phyloP scores from a whole-genome alignment of 2,113 vertebrate genomes.

The Nerophis ophidion region DNA sequence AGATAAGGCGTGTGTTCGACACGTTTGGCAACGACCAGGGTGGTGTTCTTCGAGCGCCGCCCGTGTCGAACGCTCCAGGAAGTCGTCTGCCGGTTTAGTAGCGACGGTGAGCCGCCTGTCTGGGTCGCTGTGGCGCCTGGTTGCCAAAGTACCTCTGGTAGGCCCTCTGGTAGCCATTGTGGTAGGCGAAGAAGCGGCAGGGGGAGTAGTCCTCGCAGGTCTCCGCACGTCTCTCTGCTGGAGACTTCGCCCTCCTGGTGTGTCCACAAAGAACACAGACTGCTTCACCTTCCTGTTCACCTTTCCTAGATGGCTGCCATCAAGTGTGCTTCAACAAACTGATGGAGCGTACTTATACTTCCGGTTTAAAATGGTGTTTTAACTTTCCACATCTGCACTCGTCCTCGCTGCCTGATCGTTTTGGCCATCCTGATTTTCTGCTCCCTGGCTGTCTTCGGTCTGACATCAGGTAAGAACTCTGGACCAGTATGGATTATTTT shows the following conservation, averaged over 20 bases:
- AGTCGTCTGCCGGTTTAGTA: conserved; percentile 23
- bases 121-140: conserved; percentile 28
- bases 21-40: conserved; percentile 15
- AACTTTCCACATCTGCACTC: conserved; percentile 13
- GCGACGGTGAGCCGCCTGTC: conserved; percentile 9
- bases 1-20: conserved; percentile 6
- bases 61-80: conserved; percentile 4
- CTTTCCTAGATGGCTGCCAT: not conserved
- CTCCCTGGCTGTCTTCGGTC: conserved; percentile 45
- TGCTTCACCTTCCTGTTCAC: not conserved
- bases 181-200: conserved; percentile 73
- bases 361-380: no score
- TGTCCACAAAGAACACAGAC: not conserved
- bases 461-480: conserved; percentile 47
- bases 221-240: conserved; percentile 76
- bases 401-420: conserved; percentile 16
- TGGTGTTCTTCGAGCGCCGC: conserved; percentile 1
- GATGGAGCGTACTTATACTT: no score
- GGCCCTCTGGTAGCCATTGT: conserved; percentile 73
- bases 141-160: conserved; percentile 76
- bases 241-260: conserved; percentile 72
- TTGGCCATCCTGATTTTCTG: conserved; percentile 48
- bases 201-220: conserved; percentile 81
- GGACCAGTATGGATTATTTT: no score
- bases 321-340: no score